Conservation (phyloP, 2,888 invertebrate species). For the Eilema griseolum region DNA sequence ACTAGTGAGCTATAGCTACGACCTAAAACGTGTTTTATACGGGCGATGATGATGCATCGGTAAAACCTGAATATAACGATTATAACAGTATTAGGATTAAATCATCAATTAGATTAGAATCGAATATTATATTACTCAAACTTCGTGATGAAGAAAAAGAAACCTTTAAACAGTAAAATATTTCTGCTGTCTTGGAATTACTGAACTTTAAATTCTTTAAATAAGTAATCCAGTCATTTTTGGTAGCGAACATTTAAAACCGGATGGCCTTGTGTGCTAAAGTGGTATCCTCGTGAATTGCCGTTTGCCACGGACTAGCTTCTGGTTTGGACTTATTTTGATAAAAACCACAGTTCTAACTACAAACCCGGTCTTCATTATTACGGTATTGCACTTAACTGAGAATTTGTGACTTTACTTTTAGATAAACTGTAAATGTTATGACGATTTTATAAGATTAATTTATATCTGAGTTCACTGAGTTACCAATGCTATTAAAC, state of each 20-base stretch:
- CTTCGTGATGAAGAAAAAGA: not conserved
- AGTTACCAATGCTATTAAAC: too few relatives aligned
- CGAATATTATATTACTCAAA: not conserved
- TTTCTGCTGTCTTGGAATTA: not conserved
- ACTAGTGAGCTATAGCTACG: constrained; percentile 9
- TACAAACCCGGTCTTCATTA: constrained; percentile 12
- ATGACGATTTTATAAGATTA: not conserved
- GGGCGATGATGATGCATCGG: constrained; percentile 24
- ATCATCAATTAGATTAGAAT: constrained; percentile 16
- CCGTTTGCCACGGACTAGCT: constrained; percentile 45
- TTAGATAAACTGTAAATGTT: not conserved
- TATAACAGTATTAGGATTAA: constrained; percentile 3
- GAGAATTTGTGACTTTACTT: not conserved
- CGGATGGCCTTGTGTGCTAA: constrained; percentile 65
- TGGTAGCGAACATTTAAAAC: constrained; percentile 49
- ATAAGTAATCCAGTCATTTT: constrained; percentile 24
- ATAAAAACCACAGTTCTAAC: constrained; percentile 18
- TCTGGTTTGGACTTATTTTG: constrained; percentile 28
- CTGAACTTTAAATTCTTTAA: constrained; percentile 17
- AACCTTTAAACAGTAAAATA: not conserved
- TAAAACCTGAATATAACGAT: constrained; percentile 5
- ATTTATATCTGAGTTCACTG: too few relatives aligned
- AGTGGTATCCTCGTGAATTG: constrained; percentile 54
- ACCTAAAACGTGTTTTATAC: constrained; percentile 5
- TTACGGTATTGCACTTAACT: constrained; percentile 5